phyloP scores from a whole-genome alignment of 2,888 invertebrate species.

The Ametastegia equiseti region DNA sequence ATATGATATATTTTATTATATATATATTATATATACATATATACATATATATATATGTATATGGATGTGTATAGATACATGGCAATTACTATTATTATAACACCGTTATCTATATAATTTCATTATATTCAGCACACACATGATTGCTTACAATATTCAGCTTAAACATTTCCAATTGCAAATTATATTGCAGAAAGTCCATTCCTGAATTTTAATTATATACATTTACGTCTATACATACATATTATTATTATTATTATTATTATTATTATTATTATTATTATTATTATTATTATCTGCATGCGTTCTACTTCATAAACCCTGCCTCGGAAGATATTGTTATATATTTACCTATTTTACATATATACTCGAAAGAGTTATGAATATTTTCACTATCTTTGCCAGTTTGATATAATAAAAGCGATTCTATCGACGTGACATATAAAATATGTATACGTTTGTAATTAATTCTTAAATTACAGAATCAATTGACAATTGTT shows the following conservation, averaged over 20 bases:
- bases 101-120: constrained; percentile 53
- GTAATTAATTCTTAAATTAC: not conserved
- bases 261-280: constrained; percentile 28
- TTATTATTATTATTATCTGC: constrained; percentile 44
- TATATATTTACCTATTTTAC: no score
- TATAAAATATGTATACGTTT: not conserved
- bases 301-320: constrained; percentile 53
- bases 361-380: no score
- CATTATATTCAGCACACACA: constrained; percentile 67
- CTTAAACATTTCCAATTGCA: constrained; percentile 60
- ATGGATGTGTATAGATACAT: constrained; percentile 33
- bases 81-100: constrained; percentile 40
- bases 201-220: constrained; percentile 54
- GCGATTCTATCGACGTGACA: not conserved
- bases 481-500: constrained; percentile 35
- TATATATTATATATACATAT: constrained; percentile 56
- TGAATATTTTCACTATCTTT: constrained; percentile 36
- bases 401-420: constrained; percentile 17
- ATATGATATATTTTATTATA: constrained; percentile 48
- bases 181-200: constrained; percentile 51
- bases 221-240: constrained; percentile 35
- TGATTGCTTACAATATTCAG: constrained; percentile 68
- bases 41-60: constrained; percentile 54
- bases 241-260: no score
- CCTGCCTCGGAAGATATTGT: constrained; percentile 53